Evolutionary conservation across 1,140 invertebrate species (phyloP).

Genomic region (Littorina saxatilis): DNA sequence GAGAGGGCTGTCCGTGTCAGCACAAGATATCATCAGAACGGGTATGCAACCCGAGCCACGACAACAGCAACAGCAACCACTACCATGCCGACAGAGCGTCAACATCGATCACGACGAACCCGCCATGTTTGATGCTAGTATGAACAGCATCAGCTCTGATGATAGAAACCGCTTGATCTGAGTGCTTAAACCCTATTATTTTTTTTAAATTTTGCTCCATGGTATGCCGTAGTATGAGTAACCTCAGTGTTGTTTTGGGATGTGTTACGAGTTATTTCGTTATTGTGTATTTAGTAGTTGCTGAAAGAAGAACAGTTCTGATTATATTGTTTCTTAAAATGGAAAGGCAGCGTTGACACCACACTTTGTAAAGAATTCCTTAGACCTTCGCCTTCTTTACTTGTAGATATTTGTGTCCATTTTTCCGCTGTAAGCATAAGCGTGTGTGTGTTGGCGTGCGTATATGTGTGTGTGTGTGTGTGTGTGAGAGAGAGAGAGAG

Average conservation of each 20-base stretch:
- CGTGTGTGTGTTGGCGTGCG: background rate
- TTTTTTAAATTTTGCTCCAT: no score
- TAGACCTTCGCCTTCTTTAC: no score
- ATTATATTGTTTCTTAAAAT: no score
- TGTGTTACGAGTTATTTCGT: no score
- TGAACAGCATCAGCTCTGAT: slow-evolving; percentile 4
- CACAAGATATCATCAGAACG: slow-evolving; percentile 7
- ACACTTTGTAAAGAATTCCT: no score
- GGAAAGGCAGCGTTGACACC: no score
- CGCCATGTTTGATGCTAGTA: slow-evolving; percentile 30
- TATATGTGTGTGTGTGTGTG: slow-evolving; percentile 14
- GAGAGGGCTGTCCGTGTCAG: slow-evolving; percentile 6
- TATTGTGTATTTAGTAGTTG: no score
- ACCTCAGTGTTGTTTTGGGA: no score
- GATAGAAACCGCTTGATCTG: background rate
- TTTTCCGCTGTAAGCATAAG: background rate
- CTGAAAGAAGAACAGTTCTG: no score
- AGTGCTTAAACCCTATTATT: background rate
- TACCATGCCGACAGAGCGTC: background rate
- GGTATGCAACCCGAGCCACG: background rate
- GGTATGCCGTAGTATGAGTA: no score
- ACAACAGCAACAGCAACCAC: background rate
- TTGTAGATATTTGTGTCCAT: no score
- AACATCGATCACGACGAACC: background rate
- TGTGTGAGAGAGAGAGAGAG: slow-evolving; percentile 10